Conservation (phyloP, 1,140 invertebrate genomes). For the Lordiphosa collinella region DNA sequence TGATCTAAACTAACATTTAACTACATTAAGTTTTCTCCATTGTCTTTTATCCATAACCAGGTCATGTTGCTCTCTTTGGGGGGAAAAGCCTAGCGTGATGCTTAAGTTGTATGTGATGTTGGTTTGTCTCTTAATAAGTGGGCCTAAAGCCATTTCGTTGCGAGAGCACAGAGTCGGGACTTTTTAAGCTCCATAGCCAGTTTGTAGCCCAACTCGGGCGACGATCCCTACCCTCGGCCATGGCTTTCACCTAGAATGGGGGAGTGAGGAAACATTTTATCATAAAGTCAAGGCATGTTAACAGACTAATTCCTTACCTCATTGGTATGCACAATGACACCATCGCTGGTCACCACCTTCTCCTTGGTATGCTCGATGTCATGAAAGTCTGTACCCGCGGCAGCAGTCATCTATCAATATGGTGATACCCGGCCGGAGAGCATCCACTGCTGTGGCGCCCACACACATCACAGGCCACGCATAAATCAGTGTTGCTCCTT, state of each 20-base stretch:
- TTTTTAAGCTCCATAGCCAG: slow-evolving; percentile 90
- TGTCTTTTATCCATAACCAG: slow-evolving; percentile 25
- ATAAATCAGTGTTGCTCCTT: slow-evolving; percentile 94
- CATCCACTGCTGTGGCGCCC: slow-evolving; percentile 93
- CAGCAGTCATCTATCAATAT: slow-evolving; percentile 94
- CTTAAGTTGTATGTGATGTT: slow-evolving; percentile 16
- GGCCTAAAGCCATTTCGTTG: slow-evolving; percentile 72
- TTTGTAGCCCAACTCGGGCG: slow-evolving; percentile 93
- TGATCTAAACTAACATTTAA: slow-evolving; percentile 27
- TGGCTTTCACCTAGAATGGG: slow-evolving; percentile 85
- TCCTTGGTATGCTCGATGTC: slow-evolving; percentile 92
- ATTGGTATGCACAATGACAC: slow-evolving; percentile 88
- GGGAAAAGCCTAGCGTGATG: slow-evolving; percentile 27
- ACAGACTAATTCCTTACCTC: slow-evolving; percentile 71
- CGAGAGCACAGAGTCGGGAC: slow-evolving; percentile 79
- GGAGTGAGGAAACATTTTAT: not conserved
- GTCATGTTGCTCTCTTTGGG: slow-evolving; percentile 2
- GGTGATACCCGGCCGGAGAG: slow-evolving; percentile 94
- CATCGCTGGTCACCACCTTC: slow-evolving; percentile 86
- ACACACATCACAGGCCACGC: slow-evolving; percentile 98
- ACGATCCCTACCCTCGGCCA: slow-evolving; percentile 92
- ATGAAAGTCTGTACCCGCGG: slow-evolving; percentile 91
- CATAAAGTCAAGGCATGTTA: not conserved
- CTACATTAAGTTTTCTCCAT: slow-evolving; percentile 36
- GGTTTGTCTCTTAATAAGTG: slow-evolving; percentile 31